These are phyloP conservation scores for Engystomops pustulosus DNA, from an alignment of 2,113 vertebrate species.

Conservation along the genomic window DNA sequence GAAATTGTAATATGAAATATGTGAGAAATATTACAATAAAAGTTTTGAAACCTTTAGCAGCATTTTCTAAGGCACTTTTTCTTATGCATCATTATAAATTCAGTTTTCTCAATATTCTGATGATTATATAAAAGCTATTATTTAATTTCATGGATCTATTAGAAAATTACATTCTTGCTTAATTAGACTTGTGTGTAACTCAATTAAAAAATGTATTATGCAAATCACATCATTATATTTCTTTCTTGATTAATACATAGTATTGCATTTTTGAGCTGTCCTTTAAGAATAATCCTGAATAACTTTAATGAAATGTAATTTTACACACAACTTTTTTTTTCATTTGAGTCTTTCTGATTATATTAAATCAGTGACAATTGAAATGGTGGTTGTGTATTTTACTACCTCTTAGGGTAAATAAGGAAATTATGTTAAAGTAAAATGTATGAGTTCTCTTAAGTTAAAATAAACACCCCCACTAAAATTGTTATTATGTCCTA, in stretches of 20 bases:
- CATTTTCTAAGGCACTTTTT: not conserved
- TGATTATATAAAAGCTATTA: conserved; percentile 26
- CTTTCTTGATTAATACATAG: conserved; percentile 5
- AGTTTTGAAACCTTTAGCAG: not conserved
- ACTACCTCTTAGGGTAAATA: no score
- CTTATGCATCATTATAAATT: not conserved
- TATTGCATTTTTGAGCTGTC: conserved; percentile 16
- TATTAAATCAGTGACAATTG: not conserved
- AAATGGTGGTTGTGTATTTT: not conserved
- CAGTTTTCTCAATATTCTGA: conserved; percentile 8
- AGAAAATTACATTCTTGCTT: conserved; percentile 22
- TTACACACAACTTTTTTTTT: not conserved
- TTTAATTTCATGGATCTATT: conserved; percentile 35
- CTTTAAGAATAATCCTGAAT: conserved; percentile 1
- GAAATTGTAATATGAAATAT: conserved; percentile 4
- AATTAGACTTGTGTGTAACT: conserved; percentile 20
- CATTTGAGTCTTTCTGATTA: not conserved
- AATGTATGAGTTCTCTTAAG: no score
- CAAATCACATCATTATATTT: not conserved
- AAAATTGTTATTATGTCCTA: no score
- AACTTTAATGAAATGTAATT: not conserved
- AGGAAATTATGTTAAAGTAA: no score
- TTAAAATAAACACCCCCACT: no score
- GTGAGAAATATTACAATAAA: not conserved
- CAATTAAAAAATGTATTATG: conserved; percentile 25